Percentiles rank a stretch among this genome's conserved stretches.
Evolutionary conservation across 2,113 vertebrate genomes (phyloP).

Genomic region (Machaerirhynchus nigripectus): DNA sequence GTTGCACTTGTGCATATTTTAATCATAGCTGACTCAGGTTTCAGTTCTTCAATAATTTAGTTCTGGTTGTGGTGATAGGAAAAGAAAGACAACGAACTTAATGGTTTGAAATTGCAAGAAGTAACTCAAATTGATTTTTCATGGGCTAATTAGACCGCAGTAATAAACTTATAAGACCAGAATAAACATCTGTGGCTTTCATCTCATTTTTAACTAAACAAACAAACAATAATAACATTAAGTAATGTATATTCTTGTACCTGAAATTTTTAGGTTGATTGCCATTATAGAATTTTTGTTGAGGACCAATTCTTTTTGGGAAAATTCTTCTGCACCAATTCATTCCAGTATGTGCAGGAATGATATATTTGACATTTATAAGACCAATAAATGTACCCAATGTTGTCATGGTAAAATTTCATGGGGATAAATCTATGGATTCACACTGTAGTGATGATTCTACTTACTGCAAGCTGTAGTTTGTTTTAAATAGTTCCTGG

Average conservation of each 20-base stretch:
- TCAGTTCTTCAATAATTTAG: neutral
- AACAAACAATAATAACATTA: neutral
- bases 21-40: neutral
- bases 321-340: neutral
- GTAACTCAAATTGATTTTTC: neutral
- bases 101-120: neutral
- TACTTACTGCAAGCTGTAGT: neutral
- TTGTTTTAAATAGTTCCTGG: neutral
- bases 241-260: neutral
- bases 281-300: neutral
- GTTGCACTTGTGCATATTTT: neutral
- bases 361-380: neutral
- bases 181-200: neutral
- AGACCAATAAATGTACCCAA: neutral
- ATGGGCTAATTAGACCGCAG: neutral
- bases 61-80: neutral
- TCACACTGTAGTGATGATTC: neutral
- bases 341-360: neutral
- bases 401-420: neutral
- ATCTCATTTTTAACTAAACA: neutral
- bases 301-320: neutral
- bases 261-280: neutral
- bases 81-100: neutral
- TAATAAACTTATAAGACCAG: neutral
- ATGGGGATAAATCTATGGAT: neutral